Percentiles rank a stretch among this genome's conserved stretches.
phyloP scores from a whole-genome alignment of 1,140 invertebrate genomes.

The Drosophila nebulosa region DNA sequence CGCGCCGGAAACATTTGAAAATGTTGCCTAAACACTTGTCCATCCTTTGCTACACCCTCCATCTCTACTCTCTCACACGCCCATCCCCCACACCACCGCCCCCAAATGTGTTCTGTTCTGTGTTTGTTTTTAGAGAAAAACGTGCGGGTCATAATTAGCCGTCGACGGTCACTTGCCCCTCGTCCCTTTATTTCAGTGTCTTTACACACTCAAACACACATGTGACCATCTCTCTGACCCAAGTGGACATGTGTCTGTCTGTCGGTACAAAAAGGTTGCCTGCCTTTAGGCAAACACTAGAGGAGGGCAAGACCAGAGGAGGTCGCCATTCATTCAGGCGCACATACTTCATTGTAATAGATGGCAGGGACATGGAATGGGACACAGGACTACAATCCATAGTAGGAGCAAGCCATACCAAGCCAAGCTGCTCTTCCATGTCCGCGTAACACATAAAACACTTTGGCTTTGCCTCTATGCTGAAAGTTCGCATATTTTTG shows the following conservation, averaged over 20 bases:
- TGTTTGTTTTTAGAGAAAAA: constrained; percentile 69
- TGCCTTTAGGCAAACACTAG: constrained; percentile 44
- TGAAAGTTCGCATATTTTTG: constrained; percentile 76
- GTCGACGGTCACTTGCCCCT: constrained; percentile 43
- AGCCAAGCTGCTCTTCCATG: constrained; percentile 17
- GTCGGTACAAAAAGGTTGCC: constrained; percentile 61
- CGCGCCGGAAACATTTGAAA: constrained; percentile 76
- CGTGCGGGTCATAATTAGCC: constrained; percentile 81
- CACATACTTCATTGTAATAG: constrained; percentile 78
- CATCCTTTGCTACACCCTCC: constrained; percentile 7
- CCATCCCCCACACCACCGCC: not conserved
- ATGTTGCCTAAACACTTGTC: constrained; percentile 78
- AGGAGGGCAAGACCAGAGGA: not conserved
- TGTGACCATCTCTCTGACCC: constrained; percentile 34
- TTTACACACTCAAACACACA: constrained; percentile 18
- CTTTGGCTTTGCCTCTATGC: constrained; percentile 36
- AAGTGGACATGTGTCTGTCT: constrained; percentile 49
- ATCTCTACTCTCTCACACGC: not conserved
- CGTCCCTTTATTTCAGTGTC: constrained; percentile 27
- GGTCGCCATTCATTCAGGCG: constrained; percentile 61
- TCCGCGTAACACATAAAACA: constrained; percentile 75
- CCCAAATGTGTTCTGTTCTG: constrained; percentile 4
- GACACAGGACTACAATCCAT: constrained; percentile 18
- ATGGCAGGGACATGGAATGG: constrained; percentile 41
- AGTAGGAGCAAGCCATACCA: constrained; percentile 11